Percentiles rank a stretch among this genome's conserved stretches.
Conservation (phyloP, 92 coral and sea anemone genomes). For the Meandrina meandrites region DNA sequence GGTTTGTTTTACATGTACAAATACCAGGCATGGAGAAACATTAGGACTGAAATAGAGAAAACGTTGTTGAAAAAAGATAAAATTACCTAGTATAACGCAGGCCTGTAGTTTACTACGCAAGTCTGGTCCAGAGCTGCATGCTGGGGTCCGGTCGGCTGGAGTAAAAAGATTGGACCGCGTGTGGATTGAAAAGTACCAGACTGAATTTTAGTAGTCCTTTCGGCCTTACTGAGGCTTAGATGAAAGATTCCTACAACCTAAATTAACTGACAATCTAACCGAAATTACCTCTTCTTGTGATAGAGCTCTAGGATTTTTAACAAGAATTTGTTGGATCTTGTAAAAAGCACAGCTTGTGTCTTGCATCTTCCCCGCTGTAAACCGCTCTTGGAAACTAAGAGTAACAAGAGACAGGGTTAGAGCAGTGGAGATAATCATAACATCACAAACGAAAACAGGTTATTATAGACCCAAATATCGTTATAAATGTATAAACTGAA, state of each 20-base stretch:
- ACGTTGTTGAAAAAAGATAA: too few relatives aligned
- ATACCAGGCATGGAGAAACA: not conserved
- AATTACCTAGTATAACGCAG: too few relatives aligned
- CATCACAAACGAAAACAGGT: not conserved
- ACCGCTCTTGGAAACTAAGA: constrained; percentile 51
- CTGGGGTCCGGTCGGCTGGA: too few relatives aligned
- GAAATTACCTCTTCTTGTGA: constrained; percentile 58
- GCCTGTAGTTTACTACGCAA: too few relatives aligned
- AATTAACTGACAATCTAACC: not conserved
- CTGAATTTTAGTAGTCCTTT: not conserved
- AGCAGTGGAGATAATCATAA: not conserved
- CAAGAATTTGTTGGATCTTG: constrained; percentile 60
- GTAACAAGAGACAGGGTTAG: not conserved
- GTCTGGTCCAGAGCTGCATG: too few relatives aligned
- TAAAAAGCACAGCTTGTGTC: constrained; percentile 60
- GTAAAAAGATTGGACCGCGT: too few relatives aligned
- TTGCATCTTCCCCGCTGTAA: constrained; percentile 46
- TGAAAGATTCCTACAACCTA: not conserved
- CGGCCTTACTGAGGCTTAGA: not conserved
- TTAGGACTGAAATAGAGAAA: too few relatives aligned
- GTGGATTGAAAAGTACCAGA: too few relatives aligned
- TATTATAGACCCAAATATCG: not conserved
- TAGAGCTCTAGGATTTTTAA: constrained; percentile 43
- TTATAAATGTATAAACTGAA: too few relatives aligned
- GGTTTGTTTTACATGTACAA: not conserved